Evolutionary conservation across 1,140 invertebrate genomes (phyloP).

Genomic region (Achroia grisella): DNA sequence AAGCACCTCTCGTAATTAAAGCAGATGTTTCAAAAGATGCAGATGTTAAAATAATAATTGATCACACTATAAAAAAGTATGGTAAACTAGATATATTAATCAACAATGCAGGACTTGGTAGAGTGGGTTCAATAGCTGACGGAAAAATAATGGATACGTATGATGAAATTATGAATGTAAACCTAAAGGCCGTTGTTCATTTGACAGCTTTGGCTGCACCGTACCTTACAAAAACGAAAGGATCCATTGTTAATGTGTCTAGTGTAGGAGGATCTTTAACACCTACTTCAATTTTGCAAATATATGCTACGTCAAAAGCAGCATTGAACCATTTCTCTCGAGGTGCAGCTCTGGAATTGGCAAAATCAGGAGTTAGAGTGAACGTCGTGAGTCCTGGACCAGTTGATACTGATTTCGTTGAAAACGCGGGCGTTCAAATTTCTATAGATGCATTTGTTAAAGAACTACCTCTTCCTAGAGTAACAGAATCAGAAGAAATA

Average conservation of each 20-base stretch:
- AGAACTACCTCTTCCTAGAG: neutral
- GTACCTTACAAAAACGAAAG: constrained; percentile 78
- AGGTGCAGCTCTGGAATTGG: neutral
- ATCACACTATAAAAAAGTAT: constrained; percentile 73
- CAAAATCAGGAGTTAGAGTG: neutral
- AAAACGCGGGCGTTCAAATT: no score
- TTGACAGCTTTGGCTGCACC: constrained; percentile 82
- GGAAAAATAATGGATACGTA: constrained; percentile 1
- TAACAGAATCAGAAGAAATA: neutral
- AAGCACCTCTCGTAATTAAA: constrained; percentile 40
- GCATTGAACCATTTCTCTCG: neutral
- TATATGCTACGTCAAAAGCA: neutral
- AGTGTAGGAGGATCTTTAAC: no score
- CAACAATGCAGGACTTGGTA: constrained; percentile 79
- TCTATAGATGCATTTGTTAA: neutral
- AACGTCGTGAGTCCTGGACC: neutral
- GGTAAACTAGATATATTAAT: constrained; percentile 77
- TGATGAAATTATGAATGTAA: constrained; percentile 4
- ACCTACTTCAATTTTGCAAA: no score
- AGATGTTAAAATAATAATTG: constrained; percentile 74
- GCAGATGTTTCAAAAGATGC: constrained; percentile 76
- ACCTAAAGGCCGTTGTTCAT: constrained; percentile 37
- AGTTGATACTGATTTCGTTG: neutral
- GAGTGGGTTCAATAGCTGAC: neutral
- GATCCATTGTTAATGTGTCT: constrained; percentile 84